Conservation (phyloP, 2,113 vertebrate species). For the Oxyruncus cristatus region DNA sequence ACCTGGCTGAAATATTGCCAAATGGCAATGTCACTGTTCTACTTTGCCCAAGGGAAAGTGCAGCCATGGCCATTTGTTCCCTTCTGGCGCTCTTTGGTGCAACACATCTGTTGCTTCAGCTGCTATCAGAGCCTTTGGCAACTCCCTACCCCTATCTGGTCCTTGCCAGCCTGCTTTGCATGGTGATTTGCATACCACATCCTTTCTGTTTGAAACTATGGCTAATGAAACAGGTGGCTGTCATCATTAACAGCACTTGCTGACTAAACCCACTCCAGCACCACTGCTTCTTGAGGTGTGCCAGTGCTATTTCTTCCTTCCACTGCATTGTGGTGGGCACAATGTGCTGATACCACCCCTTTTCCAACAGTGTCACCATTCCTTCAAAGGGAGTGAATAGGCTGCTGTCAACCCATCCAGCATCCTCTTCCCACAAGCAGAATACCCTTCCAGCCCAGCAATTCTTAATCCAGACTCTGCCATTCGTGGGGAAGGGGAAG, state of each 20-base stretch:
- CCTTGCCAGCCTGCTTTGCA: slow-evolving; percentile 53
- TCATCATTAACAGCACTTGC: background rate
- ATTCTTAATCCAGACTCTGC: background rate
- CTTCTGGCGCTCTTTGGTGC: slow-evolving; percentile 46
- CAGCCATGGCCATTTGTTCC: background rate
- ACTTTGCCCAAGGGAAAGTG: background rate
- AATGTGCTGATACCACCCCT: background rate
- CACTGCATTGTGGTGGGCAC: background rate
- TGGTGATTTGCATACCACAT: slow-evolving; percentile 24
- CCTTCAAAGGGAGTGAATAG: background rate
- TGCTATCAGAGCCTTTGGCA: slow-evolving; percentile 53
- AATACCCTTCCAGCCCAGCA: background rate
- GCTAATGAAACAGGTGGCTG: slow-evolving; percentile 51
- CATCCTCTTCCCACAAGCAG: background rate
- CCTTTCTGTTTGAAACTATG: slow-evolving; percentile 31
- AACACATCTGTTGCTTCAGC: slow-evolving; percentile 67
- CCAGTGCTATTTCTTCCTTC: background rate
- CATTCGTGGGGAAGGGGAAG: background rate
- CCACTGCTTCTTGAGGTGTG: background rate
- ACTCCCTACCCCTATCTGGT: background rate
- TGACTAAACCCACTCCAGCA: background rate
- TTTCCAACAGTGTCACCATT: background rate
- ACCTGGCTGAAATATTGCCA: background rate
- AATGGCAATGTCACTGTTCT: background rate
- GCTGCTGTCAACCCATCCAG: background rate